Evolutionary conservation across 1,140 invertebrate genomes (phyloP).

Genomic region (Ptiloglossa arizonensis): DNA sequence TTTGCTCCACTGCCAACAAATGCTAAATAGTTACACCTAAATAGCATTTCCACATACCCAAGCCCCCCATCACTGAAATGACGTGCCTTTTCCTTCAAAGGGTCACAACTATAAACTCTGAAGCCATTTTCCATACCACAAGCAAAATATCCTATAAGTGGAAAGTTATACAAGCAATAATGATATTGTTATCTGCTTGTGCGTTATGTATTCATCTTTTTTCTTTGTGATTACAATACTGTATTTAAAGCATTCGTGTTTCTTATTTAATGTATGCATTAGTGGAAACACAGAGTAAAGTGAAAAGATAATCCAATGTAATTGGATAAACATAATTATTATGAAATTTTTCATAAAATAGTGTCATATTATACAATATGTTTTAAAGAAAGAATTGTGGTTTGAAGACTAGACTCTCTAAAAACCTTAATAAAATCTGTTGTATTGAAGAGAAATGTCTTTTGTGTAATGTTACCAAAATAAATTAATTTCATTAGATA

Average conservation of each 20-base stretch:
- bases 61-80: conserved; percentile 95
- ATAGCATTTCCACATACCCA: conserved; percentile 98
- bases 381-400: neutral
- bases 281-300: neutral
- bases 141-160: conserved; percentile 94
- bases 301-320: conserved; percentile 32
- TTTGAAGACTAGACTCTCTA: neutral
- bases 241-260: conserved; percentile 6
- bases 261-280: conserved; percentile 1
- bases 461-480: conserved; percentile 1
- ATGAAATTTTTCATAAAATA: neutral
- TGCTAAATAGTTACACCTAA: conserved; percentile 98
- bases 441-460: neutral
- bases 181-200: conserved; percentile 54
- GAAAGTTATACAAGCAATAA: conserved; percentile 52
- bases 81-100: conserved; percentile 97
- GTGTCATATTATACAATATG: neutral
- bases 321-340: conserved; percentile 39
- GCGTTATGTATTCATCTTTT: conserved; percentile 17
- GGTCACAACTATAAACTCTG: conserved; percentile 98
- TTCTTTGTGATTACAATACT: conserved; percentile 26
- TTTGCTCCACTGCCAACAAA: conserved; percentile 95
- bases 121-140: conserved; percentile 98
- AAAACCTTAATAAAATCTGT: neutral
- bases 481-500: neutral